Evolutionary conservation across 1,140 invertebrate genomes (phyloP).

Genomic region (Eciton burchellii): DNA sequence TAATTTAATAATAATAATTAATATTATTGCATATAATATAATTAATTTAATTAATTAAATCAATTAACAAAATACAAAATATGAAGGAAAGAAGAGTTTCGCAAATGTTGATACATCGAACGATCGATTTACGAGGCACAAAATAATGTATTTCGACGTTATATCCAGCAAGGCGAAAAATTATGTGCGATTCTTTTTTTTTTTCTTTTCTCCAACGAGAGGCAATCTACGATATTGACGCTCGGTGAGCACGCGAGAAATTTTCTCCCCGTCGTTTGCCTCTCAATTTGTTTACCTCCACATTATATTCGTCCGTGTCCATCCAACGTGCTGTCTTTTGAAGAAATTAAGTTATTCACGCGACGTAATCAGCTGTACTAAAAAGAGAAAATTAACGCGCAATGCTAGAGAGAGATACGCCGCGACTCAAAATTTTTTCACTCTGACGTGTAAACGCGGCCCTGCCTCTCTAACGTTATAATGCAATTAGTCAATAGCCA

Average conservation of each 20-base stretch:
- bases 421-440: neutral
- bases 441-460: neutral
- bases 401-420: neutral
- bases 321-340: neutral
- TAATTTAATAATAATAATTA: too few species aligned
- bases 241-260: conserved; percentile 27
- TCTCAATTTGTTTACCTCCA: conserved; percentile 27
- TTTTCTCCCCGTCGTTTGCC: conserved; percentile 9
- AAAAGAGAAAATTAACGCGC: conserved; percentile 10
- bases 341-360: conserved; percentile 47
- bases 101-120: conserved; percentile 17
- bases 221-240: conserved; percentile 13
- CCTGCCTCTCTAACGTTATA: neutral
- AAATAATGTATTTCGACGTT: conserved; percentile 44
- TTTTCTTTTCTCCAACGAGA: conserved; percentile 11
- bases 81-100: conserved; percentile 20
- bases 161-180: conserved; percentile 20
- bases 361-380: conserved; percentile 27
- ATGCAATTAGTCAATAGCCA: conserved; percentile 5
- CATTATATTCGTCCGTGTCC: neutral
- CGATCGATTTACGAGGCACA: neutral
- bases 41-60: too few species aligned
- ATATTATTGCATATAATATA: too few species aligned
- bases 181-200: conserved; percentile 31
- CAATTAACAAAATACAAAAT: too few species aligned